A percentile compares a stretch with the other conserved stretches of the same genome.
phyloP scores from a whole-genome alignment of 2,888 invertebrate species.

The Archaeoteleia sp. region DNA sequence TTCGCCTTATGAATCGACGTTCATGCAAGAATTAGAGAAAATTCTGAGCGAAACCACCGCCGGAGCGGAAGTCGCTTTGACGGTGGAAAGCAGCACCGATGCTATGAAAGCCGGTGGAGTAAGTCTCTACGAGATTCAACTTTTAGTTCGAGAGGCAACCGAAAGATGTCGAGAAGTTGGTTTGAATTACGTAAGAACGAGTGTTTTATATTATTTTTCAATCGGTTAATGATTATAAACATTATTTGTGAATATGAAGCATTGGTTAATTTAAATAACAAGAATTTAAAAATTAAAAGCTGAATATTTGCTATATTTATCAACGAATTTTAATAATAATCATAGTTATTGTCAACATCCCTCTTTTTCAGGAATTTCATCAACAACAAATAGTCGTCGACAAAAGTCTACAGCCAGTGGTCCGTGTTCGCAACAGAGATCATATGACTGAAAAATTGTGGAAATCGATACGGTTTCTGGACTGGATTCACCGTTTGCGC shows the following conservation, averaged over 20 bases:
- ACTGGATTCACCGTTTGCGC: conserved; percentile 69
- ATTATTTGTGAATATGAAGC: conserved; percentile 1
- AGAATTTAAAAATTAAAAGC: too few species aligned
- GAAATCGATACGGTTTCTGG: conserved; percentile 67
- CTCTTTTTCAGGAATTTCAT: conserved; percentile 70
- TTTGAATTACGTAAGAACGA: conserved; percentile 71
- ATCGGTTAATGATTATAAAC: too few species aligned
- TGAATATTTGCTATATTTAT: too few species aligned
- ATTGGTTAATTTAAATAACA: too few species aligned
- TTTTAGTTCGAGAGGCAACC: conserved; percentile 72
- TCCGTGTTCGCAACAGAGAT: conserved; percentile 68
- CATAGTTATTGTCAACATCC: too few species aligned
- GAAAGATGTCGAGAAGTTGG: conserved; percentile 70
- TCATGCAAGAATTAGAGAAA: conserved; percentile 76
- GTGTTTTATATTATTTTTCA: too few species aligned
- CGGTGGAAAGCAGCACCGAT: conserved; percentile 63
- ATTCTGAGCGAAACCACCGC: conserved; percentile 73
- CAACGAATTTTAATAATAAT: conserved; percentile 2
- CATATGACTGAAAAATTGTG: conserved; percentile 65
- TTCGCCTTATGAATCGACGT: conserved; percentile 76
- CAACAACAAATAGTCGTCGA: conserved; percentile 69
- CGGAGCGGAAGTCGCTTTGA: conserved; percentile 64
- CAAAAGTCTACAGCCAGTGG: conserved; percentile 65
- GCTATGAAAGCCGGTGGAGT: conserved; percentile 66
- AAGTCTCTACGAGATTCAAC: conserved; percentile 71